These are phyloP conservation scores for Varanus komodoensis DNA, from an alignment of 2,113 vertebrate genomes.

Conservation along the genomic window DNA sequence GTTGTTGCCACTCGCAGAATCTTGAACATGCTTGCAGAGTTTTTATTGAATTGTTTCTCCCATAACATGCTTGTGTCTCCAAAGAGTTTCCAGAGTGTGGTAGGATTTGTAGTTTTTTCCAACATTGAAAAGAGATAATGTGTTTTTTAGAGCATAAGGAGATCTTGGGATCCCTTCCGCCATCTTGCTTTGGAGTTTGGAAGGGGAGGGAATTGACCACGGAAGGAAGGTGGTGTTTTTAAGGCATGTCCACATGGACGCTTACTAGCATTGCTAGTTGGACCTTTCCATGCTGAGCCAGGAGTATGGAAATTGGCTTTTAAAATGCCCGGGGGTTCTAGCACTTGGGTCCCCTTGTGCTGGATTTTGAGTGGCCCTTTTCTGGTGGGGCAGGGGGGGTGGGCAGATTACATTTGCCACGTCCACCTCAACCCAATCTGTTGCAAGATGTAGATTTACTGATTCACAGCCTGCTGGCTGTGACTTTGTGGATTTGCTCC, in stretches of 20 bases:
- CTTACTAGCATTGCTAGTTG: not conserved
- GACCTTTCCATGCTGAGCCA: not conserved
- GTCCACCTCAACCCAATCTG: not conserved
- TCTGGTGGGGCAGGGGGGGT: not conserved
- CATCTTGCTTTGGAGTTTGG: not conserved
- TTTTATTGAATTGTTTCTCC: conserved; percentile 65
- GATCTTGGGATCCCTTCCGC: not conserved
- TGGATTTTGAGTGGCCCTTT: not conserved
- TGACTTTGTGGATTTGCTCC: not conserved
- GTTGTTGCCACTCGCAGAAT: conserved; percentile 60
- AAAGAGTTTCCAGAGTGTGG: conserved; percentile 55
- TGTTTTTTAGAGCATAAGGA: conserved; percentile 62
- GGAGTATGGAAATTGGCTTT: not conserved
- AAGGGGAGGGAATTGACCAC: not conserved
- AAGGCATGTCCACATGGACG: not conserved
- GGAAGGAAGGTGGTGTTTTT: not conserved
- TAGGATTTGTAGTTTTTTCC: conserved; percentile 64
- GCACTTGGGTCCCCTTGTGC: no score
- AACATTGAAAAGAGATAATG: no score
- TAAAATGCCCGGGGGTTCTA: not conserved
- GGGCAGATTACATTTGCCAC: not conserved
- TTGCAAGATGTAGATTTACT: not conserved
- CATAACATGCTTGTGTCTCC: conserved; percentile 72
- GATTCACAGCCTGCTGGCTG: not conserved
- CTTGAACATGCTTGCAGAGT: conserved; percentile 57